Conservation (phyloP, 2,888 invertebrate genomes). For the Euproctis similis region DNA sequence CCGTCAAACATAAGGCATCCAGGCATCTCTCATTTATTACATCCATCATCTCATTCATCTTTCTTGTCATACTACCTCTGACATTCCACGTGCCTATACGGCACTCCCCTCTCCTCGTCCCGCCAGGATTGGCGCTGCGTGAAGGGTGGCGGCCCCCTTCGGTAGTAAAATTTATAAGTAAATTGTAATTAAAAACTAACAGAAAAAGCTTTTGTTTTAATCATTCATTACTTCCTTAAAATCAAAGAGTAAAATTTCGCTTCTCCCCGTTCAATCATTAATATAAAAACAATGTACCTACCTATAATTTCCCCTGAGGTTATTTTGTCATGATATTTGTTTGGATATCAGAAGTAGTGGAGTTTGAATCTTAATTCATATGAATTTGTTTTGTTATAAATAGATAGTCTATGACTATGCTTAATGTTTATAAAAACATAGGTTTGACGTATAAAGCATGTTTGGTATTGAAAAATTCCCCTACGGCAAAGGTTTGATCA, state of each 20-base stretch:
- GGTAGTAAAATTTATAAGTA: too few relatives aligned
- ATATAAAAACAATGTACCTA: too few relatives aligned
- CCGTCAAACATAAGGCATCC: too few relatives aligned
- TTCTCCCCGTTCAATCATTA: conserved; percentile 12
- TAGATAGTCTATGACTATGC: not conserved
- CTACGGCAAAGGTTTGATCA: not conserved
- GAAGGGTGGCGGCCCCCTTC: too few relatives aligned
- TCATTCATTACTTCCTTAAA: conserved; percentile 7
- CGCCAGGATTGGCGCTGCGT: too few relatives aligned
- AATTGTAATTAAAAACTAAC: too few relatives aligned
- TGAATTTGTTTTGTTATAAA: not conserved
- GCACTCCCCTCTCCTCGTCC: too few relatives aligned
- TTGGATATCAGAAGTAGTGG: not conserved
- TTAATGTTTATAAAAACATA: not conserved
- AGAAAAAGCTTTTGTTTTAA: not conserved
- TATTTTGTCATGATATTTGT: not conserved
- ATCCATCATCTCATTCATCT: too few relatives aligned
- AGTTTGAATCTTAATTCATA: not conserved
- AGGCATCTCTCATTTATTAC: too few relatives aligned
- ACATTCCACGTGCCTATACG: too few relatives aligned
- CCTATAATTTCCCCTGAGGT: conserved; percentile 12
- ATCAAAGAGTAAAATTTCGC: conserved; percentile 5
- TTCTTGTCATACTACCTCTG: too few relatives aligned
- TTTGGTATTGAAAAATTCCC: not conserved
- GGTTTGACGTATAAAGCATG: not conserved